phyloP scores from a whole-genome alignment of 2,888 invertebrate genomes.

The Alloscopus bannaensis region DNA sequence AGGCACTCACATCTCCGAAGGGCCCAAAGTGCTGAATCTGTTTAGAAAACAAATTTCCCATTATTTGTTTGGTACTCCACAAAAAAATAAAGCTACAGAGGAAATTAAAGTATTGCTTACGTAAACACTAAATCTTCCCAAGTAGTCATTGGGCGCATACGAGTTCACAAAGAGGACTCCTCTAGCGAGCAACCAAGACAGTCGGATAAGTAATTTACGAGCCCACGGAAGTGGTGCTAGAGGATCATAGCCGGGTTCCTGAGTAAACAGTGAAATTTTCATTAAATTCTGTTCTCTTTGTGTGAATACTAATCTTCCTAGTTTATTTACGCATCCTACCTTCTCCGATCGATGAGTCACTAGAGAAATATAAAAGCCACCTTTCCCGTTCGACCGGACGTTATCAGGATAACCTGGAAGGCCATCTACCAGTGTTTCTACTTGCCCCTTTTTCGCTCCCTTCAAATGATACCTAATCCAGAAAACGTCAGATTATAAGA shows the following conservation, averaged over 20 bases:
- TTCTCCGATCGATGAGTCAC: slow-evolving; percentile 76
- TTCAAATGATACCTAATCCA: slow-evolving; percentile 84
- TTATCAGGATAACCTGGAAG: slow-evolving; percentile 84
- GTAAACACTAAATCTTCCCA: slow-evolving; percentile 75
- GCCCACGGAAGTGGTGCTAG: slow-evolving; percentile 79
- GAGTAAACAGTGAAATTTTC: background rate
- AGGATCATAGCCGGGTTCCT: slow-evolving; percentile 34
- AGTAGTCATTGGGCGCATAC: slow-evolving; percentile 27
- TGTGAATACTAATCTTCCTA: slow-evolving; percentile 4
- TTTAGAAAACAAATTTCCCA: slow-evolving; percentile 8
- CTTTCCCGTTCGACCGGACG: slow-evolving; percentile 79
- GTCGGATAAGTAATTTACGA: slow-evolving; percentile 81
- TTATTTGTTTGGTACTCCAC: background rate
- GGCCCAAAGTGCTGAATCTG: slow-evolving; percentile 61
- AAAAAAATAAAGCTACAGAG: background rate
- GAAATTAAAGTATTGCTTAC: slow-evolving; percentile 76
- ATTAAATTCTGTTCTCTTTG: background rate
- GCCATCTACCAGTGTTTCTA: slow-evolving; percentile 88
- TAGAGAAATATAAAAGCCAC: slow-evolving; percentile 83
- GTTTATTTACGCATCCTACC: slow-evolving; percentile 25
- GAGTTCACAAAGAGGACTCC: slow-evolving; percentile 8
- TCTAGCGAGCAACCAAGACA: slow-evolving; percentile 17
- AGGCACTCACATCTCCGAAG: slow-evolving; percentile 73
- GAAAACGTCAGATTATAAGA: too few relatives aligned
- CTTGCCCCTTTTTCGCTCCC: slow-evolving; percentile 86